These are phyloP conservation scores for Catostylus mosaicus DNA, from an alignment of 30 jellyfish, hydroid and myxozoan genomes.

Conservation along the genomic window DNA sequence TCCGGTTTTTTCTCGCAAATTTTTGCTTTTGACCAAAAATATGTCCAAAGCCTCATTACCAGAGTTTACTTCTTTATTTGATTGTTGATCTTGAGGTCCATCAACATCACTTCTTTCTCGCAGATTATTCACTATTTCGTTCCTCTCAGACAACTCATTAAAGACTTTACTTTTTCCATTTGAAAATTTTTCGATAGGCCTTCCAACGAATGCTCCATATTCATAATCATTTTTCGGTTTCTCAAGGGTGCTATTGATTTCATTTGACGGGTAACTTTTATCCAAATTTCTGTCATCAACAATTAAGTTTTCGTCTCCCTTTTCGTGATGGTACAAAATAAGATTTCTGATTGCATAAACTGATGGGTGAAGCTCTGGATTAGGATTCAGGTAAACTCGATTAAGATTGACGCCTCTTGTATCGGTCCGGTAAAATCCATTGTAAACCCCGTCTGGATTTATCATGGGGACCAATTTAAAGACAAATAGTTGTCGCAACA, in stretches of 20 bases:
- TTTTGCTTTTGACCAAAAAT: too few relatives aligned
- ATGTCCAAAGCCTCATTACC: too few relatives aligned
- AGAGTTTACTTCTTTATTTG: too few relatives aligned
- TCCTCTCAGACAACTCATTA: too few relatives aligned
- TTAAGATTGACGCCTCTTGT: constrained; percentile 91
- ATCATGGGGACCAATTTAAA: constrained; percentile 92
- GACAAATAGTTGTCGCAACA: constrained; percentile 68
- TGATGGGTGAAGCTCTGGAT: constrained; percentile 83
- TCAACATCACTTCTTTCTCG: too few relatives aligned
- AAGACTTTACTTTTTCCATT: too few relatives aligned
- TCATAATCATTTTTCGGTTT: not conserved
- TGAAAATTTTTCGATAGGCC: too few relatives aligned
- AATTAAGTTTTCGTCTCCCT: not conserved
- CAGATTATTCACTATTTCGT: too few relatives aligned
- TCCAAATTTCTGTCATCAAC: not conserved
- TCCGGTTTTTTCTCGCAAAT: too few relatives aligned
- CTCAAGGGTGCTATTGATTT: not conserved
- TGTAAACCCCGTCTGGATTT: constrained; percentile 95
- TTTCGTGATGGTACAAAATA: constrained; percentile 73
- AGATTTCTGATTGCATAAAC: constrained; percentile 79
- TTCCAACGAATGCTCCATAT: too few relatives aligned
- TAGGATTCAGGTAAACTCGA: constrained; percentile 86
- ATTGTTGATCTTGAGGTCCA: too few relatives aligned
- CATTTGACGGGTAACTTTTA: not conserved
- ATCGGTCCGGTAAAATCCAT: constrained; percentile 94